Evolutionary conservation across 2,797 vertebrate species (phyloP).

Genomic region (Rhadinocentrus ornatus): DNA sequence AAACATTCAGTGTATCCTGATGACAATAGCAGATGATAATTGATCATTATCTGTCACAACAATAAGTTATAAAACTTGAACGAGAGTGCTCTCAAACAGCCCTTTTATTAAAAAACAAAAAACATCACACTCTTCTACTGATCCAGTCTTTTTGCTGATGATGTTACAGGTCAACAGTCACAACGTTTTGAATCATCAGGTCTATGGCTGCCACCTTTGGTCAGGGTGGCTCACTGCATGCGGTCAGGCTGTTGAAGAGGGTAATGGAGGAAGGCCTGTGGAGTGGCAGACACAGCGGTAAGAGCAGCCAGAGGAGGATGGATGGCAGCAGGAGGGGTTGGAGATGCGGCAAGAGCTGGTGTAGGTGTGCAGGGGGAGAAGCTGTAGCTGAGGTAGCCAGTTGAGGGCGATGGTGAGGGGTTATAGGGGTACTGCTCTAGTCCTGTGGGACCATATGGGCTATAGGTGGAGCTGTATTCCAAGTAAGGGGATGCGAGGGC

Average conservation of each 20-base stretch:
- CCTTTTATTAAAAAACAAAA: constrained; percentile 70
- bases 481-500: constrained; percentile 89
- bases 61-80: constrained; percentile 51
- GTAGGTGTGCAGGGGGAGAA: constrained; percentile 80
- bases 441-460: constrained; percentile 87
- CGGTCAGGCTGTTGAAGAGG: constrained; percentile 90
- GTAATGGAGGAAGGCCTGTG: constrained; percentile 88
- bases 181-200: constrained; percentile 35
- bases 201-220: constrained; percentile 21
- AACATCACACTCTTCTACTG: constrained; percentile 50
- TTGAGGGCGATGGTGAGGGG: constrained; percentile 89
- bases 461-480: constrained; percentile 90
- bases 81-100: constrained; percentile 66
- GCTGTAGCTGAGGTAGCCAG: constrained; percentile 89
- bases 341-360: constrained; percentile 54
- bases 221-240: constrained; percentile 84
- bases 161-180: constrained; percentile 68
- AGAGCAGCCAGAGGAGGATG: constrained; percentile 68
- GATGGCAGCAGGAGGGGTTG: constrained; percentile 64
- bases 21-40: constrained; percentile 45
- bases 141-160: constrained; percentile 62
- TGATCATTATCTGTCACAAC: constrained; percentile 57
- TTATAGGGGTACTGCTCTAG: constrained; percentile 93
- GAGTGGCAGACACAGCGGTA: constrained; percentile 58
- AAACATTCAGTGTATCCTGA: constrained; percentile 71